Percentiles rank a stretch among this genome's conserved stretches.
These are phyloP conservation scores for Astropecten irregularis DNA, from an alignment of 53 echinoderm and acorn worm species.

Conservation along the genomic window DNA sequence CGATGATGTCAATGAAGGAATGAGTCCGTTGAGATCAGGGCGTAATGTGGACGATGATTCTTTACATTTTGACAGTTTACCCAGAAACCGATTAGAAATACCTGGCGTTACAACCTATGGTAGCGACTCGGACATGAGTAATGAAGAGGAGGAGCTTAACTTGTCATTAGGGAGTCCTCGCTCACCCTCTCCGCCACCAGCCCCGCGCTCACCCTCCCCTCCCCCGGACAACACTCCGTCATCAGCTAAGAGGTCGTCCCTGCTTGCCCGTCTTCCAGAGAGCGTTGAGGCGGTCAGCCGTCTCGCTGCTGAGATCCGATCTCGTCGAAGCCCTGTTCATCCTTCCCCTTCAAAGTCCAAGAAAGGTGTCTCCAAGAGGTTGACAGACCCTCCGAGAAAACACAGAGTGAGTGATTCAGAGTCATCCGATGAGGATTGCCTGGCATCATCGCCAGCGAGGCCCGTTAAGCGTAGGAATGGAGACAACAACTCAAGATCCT, in stretches of 20 bases:
- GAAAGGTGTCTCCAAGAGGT: too few relatives aligned
- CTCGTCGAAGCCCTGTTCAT: background rate
- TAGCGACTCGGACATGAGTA: slow-evolving; percentile 38
- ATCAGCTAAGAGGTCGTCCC: slow-evolving; percentile 39
- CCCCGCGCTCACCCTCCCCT: slow-evolving; percentile 83
- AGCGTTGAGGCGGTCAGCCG: slow-evolving; percentile 60
- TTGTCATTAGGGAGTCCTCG: background rate
- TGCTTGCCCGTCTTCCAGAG: slow-evolving; percentile 42
- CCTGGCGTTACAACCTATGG: slow-evolving; percentile 52
- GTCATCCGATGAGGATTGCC: slow-evolving; percentile 31
- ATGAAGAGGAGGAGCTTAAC: slow-evolving; percentile 1
- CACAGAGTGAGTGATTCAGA: background rate
- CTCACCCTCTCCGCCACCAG: slow-evolving; percentile 31
- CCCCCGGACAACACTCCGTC: slow-evolving; percentile 72
- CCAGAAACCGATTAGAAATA: slow-evolving; percentile 13
- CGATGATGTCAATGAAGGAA: background rate
- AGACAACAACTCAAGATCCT: background rate
- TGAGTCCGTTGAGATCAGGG: background rate
- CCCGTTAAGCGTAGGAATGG: too few relatives aligned
- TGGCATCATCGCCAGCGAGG: background rate
- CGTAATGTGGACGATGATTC: background rate
- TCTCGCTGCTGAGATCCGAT: slow-evolving; percentile 52
- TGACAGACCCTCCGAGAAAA: background rate
- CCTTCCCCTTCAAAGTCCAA: background rate
- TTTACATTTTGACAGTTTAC: background rate